phyloP scores from a whole-genome alignment of 2,113 vertebrate species.

The Aramus guarauna region DNA sequence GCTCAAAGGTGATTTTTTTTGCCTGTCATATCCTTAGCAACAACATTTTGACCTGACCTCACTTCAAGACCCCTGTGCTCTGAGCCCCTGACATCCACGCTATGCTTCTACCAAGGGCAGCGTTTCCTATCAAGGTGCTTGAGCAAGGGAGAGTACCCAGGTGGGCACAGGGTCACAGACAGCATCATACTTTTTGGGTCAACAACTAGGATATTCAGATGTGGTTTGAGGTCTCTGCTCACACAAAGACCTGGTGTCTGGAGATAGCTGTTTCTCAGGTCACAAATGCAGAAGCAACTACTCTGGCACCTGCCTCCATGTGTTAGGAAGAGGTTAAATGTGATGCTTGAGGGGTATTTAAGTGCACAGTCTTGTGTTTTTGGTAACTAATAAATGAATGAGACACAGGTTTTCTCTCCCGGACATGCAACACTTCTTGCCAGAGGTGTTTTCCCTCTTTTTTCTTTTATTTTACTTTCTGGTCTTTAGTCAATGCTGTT shows the following conservation, averaged over 20 bases:
- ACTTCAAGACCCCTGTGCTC: neutral
- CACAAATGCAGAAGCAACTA: neutral
- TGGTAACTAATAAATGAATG: neutral
- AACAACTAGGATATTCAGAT: neutral
- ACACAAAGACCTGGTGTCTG: neutral
- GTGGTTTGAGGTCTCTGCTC: neutral
- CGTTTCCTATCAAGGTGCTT: neutral
- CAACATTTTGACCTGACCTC: neutral
- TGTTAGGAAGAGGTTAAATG: neutral
- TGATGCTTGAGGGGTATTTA: neutral
- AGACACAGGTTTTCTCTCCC: neutral
- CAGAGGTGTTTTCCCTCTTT: neutral
- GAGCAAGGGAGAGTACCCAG: neutral
- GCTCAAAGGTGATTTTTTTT: neutral
- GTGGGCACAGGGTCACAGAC: neutral
- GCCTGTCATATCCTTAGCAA: neutral
- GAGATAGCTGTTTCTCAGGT: neutral
- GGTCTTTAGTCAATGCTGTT: neutral
- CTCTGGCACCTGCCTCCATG: neutral
- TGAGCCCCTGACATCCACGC: neutral
- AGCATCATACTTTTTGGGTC: neutral
- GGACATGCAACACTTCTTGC: neutral
- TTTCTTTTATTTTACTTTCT: neutral
- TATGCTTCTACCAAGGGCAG: neutral
- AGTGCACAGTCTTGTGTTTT: neutral